A percentile compares a stretch with the other conserved stretches of the same genome.
phyloP scores from a whole-genome alignment of 92 coral and sea anemone genomes.

The Heteractis magnifica region DNA sequence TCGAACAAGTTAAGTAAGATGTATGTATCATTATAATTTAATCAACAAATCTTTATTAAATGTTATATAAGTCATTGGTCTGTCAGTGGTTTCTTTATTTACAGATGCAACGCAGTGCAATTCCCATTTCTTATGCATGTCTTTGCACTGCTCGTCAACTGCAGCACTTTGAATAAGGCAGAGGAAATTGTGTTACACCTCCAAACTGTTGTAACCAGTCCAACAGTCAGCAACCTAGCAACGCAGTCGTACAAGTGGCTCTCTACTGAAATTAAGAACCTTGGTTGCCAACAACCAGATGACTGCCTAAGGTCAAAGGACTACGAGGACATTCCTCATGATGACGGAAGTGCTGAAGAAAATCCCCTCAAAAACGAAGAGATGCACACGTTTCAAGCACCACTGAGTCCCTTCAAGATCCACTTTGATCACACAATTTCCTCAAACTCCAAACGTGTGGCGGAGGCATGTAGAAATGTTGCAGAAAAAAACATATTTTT shows the following conservation, averaged over 20 bases:
- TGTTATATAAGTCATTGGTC: not conserved
- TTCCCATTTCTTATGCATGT: not conserved
- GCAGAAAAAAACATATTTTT: not conserved
- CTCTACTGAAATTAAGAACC: not conserved
- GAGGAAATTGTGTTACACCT: not conserved
- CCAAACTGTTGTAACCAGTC: not conserved
- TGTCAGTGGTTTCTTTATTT: not conserved
- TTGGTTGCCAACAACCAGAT: not conserved
- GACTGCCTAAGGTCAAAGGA: not conserved
- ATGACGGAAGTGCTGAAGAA: not conserved
- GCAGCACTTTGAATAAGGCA: not conserved
- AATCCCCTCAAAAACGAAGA: not conserved
- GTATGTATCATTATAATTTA: conserved; percentile 17
- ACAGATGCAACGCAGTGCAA: not conserved
- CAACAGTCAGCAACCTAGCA: not conserved
- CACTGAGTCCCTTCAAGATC: not conserved
- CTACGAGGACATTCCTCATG: not conserved
- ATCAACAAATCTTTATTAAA: not conserved
- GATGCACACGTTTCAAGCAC: not conserved
- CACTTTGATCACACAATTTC: not conserved
- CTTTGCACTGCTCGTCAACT: not conserved
- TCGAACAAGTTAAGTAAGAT: conserved; percentile 8
- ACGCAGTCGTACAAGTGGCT: not conserved
- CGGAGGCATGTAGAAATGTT: not conserved
- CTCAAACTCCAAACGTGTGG: not conserved